These are phyloP conservation scores for Drosophila prostipennis DNA, from an alignment of 2,888 invertebrate genomes.

Conservation along the genomic window DNA sequence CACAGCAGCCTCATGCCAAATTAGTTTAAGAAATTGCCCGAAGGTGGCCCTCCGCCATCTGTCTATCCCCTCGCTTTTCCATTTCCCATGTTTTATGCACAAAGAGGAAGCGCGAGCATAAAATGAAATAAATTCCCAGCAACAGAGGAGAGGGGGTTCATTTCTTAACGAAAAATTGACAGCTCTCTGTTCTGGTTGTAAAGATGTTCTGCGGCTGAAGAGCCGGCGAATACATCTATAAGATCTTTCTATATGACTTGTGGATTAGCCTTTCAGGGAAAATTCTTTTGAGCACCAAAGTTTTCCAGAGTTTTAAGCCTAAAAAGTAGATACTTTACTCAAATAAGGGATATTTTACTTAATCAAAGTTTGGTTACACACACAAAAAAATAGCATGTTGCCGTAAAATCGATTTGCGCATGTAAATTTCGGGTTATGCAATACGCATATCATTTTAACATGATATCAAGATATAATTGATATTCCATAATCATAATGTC, in stretches of 20 bases:
- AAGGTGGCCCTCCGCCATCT: conserved; percentile 31
- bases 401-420: too few species aligned
- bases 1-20: conserved; percentile 68
- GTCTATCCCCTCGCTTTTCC: conserved; percentile 14
- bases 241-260: conserved; percentile 7
- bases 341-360: neutral
- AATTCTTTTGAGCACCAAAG: neutral
- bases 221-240: conserved; percentile 1
- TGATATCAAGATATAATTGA: too few species aligned
- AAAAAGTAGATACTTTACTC: neutral
- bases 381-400: too few species aligned
- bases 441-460: too few species aligned
- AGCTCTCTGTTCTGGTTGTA: conserved; percentile 13
- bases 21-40: conserved; percentile 65
- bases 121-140: conserved; percentile 37
- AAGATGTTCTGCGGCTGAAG: neutral
- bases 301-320: neutral
- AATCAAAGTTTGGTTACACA: neutral
- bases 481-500: too few species aligned
- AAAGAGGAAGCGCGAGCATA: conserved; percentile 38
- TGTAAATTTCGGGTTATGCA: too few species aligned
- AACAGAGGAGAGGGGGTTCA: neutral
- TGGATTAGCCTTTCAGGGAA: conserved; percentile 7
- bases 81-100: conserved; percentile 35
- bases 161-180: conserved; percentile 42